Evolutionary conservation across 2,888 invertebrate genomes (phyloP).

Genomic region (Encarsia formosa): DNA sequence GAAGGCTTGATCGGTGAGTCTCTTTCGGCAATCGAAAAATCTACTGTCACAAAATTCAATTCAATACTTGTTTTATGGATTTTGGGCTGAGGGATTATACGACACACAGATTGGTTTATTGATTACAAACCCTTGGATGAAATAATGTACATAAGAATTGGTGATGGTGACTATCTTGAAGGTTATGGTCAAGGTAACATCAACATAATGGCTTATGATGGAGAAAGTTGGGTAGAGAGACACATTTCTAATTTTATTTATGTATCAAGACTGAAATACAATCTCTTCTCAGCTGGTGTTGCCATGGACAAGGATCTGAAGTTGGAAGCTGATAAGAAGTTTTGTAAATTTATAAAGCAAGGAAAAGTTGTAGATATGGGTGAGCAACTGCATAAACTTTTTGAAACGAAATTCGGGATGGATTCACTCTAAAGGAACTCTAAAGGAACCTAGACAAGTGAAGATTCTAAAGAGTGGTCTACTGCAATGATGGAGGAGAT

Average conservation of each 20-base stretch:
- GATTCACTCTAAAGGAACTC: not conserved
- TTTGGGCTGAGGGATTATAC: conserved; percentile 30
- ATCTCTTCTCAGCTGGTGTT: conserved; percentile 23
- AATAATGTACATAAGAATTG: not conserved
- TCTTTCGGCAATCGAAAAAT: not conserved
- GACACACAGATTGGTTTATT: conserved; percentile 20
- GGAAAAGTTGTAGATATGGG: not conserved
- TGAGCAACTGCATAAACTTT: not conserved
- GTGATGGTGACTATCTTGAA: not conserved
- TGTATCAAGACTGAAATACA: conserved; percentile 17
- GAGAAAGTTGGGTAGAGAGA: conserved; percentile 11
- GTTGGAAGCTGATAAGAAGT: conserved; percentile 10
- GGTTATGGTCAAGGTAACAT: conserved; percentile 1
- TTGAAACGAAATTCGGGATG: not conserved
- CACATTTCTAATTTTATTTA: conserved; percentile 17
- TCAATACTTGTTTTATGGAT: conserved; percentile 26
- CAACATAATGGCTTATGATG: conserved; percentile 18
- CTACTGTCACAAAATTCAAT: not conserved
- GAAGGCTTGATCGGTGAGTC: not conserved
- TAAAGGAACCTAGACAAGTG: not conserved
- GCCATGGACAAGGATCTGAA: conserved; percentile 23
- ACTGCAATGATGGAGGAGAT: not conserved
- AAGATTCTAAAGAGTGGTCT: not conserved
- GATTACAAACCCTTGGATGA: not conserved
- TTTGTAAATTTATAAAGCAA: not conserved